These are phyloP conservation scores for Gymnodraco acuticeps DNA, from an alignment of 2,797 vertebrate species.

Conservation along the genomic window DNA sequence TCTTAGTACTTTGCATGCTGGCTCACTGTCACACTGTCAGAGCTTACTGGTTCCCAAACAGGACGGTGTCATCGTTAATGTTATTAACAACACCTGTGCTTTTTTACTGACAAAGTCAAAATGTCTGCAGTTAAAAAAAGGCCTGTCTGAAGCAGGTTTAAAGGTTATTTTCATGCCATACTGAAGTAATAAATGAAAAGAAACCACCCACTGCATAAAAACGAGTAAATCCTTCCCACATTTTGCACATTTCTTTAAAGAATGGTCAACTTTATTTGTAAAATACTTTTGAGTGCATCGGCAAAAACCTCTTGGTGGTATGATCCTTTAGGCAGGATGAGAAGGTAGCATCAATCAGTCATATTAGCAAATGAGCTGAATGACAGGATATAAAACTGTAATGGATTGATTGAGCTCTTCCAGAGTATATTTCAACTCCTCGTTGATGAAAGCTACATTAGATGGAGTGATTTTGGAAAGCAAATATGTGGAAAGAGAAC, in stretches of 20 bases:
- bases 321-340: slow-evolving; percentile 3
- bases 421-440: slow-evolving; percentile 24
- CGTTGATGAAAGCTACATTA: slow-evolving; percentile 46
- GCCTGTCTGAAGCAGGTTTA: neutral
- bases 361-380: slow-evolving; percentile 18
- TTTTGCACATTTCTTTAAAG: neutral
- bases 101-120: neutral
- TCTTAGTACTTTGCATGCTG: neutral
- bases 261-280: neutral
- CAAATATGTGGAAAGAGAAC: slow-evolving; percentile 39
- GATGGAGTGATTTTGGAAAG: slow-evolving; percentile 43
- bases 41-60: neutral
- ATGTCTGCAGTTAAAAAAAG: neutral
- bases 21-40: neutral
- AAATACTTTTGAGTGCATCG: neutral
- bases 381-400: slow-evolving; percentile 23
- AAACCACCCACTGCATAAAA: neutral
- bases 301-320: neutral
- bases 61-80: neutral
- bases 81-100: neutral
- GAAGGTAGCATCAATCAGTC: slow-evolving; percentile 19
- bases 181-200: neutral
- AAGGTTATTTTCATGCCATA: neutral
- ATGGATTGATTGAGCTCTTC: slow-evolving; percentile 32
- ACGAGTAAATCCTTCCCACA: neutral